Base-by-base conservation (phyloP, 2,113 vertebrate genomes). In the Trichomycterus rosablanca region DNA sequence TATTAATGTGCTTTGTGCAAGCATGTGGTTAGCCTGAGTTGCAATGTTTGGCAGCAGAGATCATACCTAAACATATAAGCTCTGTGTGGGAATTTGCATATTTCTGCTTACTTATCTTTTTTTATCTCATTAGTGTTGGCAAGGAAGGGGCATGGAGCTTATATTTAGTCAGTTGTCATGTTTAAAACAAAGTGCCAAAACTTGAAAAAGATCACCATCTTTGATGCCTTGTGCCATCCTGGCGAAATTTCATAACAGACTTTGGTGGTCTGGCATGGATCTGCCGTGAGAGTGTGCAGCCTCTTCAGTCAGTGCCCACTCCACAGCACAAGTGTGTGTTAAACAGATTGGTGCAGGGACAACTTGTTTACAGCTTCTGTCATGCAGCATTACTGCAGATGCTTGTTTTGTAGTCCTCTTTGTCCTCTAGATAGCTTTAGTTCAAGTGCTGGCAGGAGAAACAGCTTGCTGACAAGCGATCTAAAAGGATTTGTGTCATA, bases 241-340 rank as follows among this genome's bases (percentile, higher is more conserved):
- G 71, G 68, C 65, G 74, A 80, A 83, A 79, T 81, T 82, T 81
- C 80, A 84, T 34, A 67, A 80, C 77, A 79, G 61, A 71, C 67
- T 75, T 50, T 28, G 55, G 55, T 72, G 68, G 39, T 66, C 53
- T 70, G 34, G 3, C 26, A 30, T n/a, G n/a, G n/a, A n/a, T n/a
- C n/a, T n/a, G n/a, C n/a, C n/a, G n/a, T n/a, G n/a, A n/a, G n/a
- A n/a, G n/a, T n/a, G n/a, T n/a, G n/a, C n/a, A n/a, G n/a, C n/a
- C n/a, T n/a, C n/a, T n/a, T n/a, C n/a, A 30, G 7, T 30, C 26
- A 4, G 12, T 30, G n/a, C 9, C 15, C 22, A 19, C 52, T 42
- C 12, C 20, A 35, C 14, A 51, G 53, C 43, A 26, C 16, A 11
- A 10, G 37, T 32, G 4, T 22, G 24, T 15, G 7, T 3, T 12